Conservation (phyloP, 2,888 invertebrate genomes). For the Diaphora mendica region DNA sequence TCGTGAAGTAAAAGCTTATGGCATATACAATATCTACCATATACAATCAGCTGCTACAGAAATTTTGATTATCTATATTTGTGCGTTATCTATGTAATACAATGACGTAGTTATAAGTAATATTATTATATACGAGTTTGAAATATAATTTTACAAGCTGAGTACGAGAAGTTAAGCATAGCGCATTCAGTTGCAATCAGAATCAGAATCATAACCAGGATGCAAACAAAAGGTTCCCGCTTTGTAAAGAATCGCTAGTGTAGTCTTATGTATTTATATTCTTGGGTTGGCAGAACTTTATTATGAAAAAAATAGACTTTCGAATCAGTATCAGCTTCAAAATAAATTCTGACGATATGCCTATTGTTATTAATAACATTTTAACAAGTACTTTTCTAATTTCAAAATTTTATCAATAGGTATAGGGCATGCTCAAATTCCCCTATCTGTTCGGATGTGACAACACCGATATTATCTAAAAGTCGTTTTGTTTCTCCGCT, state of each 20-base stretch:
- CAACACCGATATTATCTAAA: constrained; percentile 65
- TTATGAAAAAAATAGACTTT: neutral
- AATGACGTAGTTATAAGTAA: constrained; percentile 8
- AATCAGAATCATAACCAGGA: neutral
- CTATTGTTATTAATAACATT: neutral
- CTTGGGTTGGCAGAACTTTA: neutral
- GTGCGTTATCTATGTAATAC: neutral
- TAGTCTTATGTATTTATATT: neutral
- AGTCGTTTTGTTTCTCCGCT: constrained; percentile 53
- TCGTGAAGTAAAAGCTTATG: neutral
- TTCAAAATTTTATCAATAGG: neutral
- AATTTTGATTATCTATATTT: neutral
- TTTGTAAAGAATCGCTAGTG: neutral
- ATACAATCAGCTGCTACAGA: neutral
- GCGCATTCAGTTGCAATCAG: neutral
- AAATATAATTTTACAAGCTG: neutral
- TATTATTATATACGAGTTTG: neutral
- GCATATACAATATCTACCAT: neutral
- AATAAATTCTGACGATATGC: neutral
- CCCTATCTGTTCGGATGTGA: constrained; percentile 69
- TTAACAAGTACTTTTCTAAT: neutral
- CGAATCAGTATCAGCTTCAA: neutral
- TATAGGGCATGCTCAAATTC: constrained; percentile 47
- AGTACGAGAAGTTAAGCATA: neutral
- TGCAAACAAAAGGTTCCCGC: neutral